Evolutionary conservation across 2,888 invertebrate genomes (phyloP).

Genomic region (Phytoseiulus persimilis): DNA sequence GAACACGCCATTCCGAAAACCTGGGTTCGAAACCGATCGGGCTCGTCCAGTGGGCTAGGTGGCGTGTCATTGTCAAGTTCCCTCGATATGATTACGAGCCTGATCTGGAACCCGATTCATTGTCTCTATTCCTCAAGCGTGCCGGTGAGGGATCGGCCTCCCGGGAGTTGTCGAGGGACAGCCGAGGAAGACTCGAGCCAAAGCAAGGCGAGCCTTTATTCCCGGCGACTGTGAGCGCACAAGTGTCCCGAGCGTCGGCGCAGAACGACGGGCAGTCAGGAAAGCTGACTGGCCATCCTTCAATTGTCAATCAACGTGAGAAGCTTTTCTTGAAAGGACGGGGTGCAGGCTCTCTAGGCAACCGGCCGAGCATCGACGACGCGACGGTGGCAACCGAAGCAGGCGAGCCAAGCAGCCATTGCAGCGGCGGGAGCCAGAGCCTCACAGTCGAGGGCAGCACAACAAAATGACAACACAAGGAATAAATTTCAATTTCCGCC

Average conservation of each 20-base stretch:
- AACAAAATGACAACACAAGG: conserved; percentile 27
- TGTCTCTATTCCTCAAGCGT: not conserved
- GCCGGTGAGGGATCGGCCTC: not conserved
- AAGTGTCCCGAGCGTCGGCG: not conserved
- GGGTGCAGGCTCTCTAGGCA: not conserved
- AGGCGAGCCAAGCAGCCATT: not conserved
- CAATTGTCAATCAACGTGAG: not conserved
- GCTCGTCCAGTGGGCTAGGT: too few relatives aligned
- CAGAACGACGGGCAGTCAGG: not conserved
- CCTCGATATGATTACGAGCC: not conserved
- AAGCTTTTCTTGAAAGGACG: not conserved
- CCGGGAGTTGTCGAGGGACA: not conserved
- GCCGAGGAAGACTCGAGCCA: not conserved
- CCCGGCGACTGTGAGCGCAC: not conserved
- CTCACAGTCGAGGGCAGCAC: not conserved
- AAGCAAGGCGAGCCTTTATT: not conserved
- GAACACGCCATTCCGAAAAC: too few relatives aligned
- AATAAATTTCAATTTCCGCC: conserved; percentile 38
- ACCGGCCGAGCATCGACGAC: not conserved
- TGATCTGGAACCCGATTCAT: not conserved
- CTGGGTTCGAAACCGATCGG: too few relatives aligned
- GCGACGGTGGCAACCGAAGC: not conserved
- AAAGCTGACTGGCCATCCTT: not conserved
- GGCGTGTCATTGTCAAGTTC: not conserved
- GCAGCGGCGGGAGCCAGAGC: not conserved